Evolutionary conservation across 1,140 invertebrate species (phyloP).

Genomic region (Luehdorfia chinensis): DNA sequence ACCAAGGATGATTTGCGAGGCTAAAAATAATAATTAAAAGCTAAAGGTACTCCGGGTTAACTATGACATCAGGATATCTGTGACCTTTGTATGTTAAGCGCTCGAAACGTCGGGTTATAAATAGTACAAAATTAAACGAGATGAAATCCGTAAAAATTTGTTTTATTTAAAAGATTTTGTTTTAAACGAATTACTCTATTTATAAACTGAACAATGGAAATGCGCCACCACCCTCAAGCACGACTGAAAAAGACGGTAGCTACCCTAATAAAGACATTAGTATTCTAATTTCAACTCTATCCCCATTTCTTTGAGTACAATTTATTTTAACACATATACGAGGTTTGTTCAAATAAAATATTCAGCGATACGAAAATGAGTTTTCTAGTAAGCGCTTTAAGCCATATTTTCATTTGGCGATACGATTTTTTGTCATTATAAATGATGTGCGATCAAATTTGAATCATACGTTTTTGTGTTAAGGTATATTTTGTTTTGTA

Average conservation of each 20-base stretch:
- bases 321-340: not conserved
- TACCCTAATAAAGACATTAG: constrained; percentile 39
- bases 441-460: not conserved
- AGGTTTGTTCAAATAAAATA: not conserved
- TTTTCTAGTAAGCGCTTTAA: not conserved
- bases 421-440: not conserved
- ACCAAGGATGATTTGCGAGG: too few relatives aligned
- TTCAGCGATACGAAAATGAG: not conserved
- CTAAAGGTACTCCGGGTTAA: too few relatives aligned
- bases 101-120: too few relatives aligned
- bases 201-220: constrained; percentile 30
- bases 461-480: not conserved
- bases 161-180: too few relatives aligned
- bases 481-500: not conserved
- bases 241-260: constrained; percentile 38
- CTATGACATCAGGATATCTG: too few relatives aligned
- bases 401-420: not conserved
- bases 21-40: too few relatives aligned
- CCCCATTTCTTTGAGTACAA: not conserved
- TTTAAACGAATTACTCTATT: constrained; percentile 8
- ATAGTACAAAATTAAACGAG: too few relatives aligned
- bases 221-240: constrained; percentile 20
- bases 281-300: constrained; percentile 26
- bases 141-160: too few relatives aligned
- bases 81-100: too few relatives aligned